phyloP scores from a whole-genome alignment of 2,113 vertebrate genomes.

The Cynocephalus volans region DNA sequence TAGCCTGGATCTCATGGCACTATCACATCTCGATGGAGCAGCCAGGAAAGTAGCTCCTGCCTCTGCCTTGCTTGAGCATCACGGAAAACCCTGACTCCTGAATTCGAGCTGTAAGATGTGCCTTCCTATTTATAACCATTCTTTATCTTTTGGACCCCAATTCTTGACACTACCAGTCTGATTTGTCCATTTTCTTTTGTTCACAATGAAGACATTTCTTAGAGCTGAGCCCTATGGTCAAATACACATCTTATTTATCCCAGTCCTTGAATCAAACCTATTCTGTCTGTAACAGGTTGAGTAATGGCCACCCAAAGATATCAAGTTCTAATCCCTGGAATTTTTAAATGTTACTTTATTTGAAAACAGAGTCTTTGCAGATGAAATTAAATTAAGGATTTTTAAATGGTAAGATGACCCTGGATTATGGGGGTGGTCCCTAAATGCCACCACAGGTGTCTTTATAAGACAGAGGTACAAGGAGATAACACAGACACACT shows the following conservation, averaged over 20 bases:
- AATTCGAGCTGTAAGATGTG: background rate
- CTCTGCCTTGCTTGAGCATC: background rate
- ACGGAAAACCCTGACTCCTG: background rate
- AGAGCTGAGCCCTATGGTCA: background rate
- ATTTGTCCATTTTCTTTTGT: background rate
- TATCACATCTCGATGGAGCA: background rate
- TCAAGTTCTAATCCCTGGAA: background rate
- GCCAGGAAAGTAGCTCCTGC: background rate
- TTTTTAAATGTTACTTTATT: background rate
- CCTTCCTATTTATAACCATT: background rate
- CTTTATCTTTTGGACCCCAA: background rate
- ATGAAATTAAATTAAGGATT: background rate
- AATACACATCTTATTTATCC: background rate
- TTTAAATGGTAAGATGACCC: background rate
- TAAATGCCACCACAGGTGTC: background rate
- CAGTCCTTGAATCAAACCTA: background rate
- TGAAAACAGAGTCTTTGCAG: background rate
- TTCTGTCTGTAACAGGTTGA: background rate
- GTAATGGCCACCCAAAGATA: background rate
- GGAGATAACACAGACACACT: background rate
- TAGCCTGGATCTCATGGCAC: background rate
- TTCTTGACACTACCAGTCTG: background rate
- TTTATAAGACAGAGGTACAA: background rate
- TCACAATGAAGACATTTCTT: background rate
- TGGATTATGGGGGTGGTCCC: background rate